Percentiles rank a stretch among this genome's conserved stretches.
These are phyloP conservation scores for Lydus trimaculatus DNA, from an alignment of 2,888 invertebrate species.

Conservation along the genomic window DNA sequence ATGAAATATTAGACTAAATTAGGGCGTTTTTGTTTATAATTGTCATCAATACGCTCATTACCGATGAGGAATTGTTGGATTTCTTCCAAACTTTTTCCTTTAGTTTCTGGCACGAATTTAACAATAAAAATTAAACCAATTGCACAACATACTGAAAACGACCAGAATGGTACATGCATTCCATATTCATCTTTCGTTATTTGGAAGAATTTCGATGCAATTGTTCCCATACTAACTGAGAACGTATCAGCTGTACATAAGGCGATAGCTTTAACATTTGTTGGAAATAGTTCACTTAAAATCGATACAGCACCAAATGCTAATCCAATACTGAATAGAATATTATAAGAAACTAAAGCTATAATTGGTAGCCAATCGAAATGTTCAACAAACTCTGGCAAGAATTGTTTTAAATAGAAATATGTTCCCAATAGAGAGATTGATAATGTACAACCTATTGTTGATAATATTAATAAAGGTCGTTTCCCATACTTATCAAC, in stretches of 20 bases:
- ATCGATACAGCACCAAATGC: constrained; percentile 63
- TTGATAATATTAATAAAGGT: constrained; percentile 67
- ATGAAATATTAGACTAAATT: constrained; percentile 10
- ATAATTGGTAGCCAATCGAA: constrained; percentile 63
- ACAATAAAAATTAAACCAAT: constrained; percentile 68
- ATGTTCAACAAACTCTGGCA: constrained; percentile 48
- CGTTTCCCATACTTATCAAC: constrained; percentile 72
- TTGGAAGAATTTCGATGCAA: constrained; percentile 62
- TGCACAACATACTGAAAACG: constrained; percentile 68
- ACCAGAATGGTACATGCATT: constrained; percentile 71
- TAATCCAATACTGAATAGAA: constrained; percentile 63
- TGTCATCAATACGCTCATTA: constrained; percentile 23
- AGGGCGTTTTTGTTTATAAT: constrained; percentile 20
- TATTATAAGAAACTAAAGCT: constrained; percentile 62
- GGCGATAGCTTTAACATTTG: constrained; percentile 65
- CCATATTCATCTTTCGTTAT: constrained; percentile 65
- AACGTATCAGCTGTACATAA: constrained; percentile 65
- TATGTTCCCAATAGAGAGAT: constrained; percentile 58
- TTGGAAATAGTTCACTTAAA: constrained; percentile 65
- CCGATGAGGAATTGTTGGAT: constrained; percentile 70
- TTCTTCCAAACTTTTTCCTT: constrained; percentile 72
- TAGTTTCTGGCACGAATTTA: constrained; percentile 71
- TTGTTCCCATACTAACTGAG: constrained; percentile 61
- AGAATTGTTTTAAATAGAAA: constrained; percentile 60
- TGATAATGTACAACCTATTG: constrained; percentile 57